A percentile compares a stretch with the other conserved stretches of the same genome.
Evolutionary conservation across 1,140 invertebrate species (phyloP).

Genomic region (Drosophila seguyi): DNA sequence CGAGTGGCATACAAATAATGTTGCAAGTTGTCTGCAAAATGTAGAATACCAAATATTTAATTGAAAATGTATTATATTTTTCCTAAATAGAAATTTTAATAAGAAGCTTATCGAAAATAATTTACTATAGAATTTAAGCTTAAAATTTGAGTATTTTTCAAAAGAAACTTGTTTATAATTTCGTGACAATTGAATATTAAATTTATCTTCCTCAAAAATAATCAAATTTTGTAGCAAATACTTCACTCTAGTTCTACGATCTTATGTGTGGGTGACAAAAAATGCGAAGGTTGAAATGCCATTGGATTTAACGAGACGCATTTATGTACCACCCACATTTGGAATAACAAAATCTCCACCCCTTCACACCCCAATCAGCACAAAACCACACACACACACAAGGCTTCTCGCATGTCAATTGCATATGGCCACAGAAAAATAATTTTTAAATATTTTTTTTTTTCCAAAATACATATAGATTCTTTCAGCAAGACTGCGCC

Average conservation of each 20-base stretch:
- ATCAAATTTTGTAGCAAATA: neutral
- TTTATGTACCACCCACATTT: neutral
- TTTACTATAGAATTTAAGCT: neutral
- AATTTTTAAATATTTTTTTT: slow-evolving; percentile 15
- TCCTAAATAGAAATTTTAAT: too few relatives aligned
- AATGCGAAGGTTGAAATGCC: neutral
- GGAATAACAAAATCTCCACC: neutral
- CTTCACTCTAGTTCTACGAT: too few relatives aligned
- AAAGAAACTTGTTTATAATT: neutral
- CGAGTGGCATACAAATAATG: neutral
- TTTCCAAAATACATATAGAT: slow-evolving; percentile 6
- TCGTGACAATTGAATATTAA: neutral
- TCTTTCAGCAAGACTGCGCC: slow-evolving; percentile 16
- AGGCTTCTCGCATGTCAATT: slow-evolving; percentile 12
- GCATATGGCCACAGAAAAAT: slow-evolving; percentile 23
- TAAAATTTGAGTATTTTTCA: neutral
- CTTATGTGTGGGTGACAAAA: neutral
- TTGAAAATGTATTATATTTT: neutral
- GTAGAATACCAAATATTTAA: neutral
- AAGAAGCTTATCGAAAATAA: too few relatives aligned
- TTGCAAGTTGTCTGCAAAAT: neutral
- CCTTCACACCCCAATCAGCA: slow-evolving; percentile 2
- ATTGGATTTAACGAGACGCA: slow-evolving; percentile 16
- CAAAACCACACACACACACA: neutral
- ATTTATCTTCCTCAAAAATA: neutral